Conservation (phyloP, 2,797 vertebrate species). For the Margarornis squamiger region DNA sequence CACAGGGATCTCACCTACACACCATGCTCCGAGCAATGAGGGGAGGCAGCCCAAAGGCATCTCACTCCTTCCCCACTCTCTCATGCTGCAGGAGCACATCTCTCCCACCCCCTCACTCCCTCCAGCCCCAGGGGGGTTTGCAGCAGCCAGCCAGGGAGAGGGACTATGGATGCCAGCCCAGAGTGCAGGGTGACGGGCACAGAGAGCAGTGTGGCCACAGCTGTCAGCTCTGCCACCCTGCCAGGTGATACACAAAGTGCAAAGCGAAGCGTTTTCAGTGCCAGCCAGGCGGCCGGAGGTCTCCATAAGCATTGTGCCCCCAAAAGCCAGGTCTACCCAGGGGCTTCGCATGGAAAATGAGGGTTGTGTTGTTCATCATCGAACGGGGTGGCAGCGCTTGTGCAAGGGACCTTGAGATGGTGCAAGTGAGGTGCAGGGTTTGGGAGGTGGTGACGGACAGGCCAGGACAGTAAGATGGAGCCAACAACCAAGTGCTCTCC, state of each 20-base stretch:
- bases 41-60: background rate
- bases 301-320: background rate
- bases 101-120: background rate
- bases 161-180: background rate
- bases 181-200: background rate
- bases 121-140: background rate
- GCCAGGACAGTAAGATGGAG: background rate
- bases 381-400: background rate
- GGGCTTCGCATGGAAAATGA: background rate
- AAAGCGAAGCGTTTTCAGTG: background rate
- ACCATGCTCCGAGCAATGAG: rapidly evolving
- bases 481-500: background rate
- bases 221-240: background rate
- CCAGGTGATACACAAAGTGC: background rate
- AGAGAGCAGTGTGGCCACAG: background rate
- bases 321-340: background rate
- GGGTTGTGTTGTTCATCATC: rapidly evolving
- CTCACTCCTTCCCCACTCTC: background rate
- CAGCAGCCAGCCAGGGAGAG: background rate
- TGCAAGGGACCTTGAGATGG: background rate
- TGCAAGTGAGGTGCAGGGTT: background rate
- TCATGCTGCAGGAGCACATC: rapidly evolving
- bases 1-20: background rate
- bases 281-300: background rate
- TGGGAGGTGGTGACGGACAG: background rate